Percentiles rank a stretch among this genome's conserved stretches.
phyloP scores from a whole-genome alignment of 2,797 vertebrate species.

The Phataginus tetradactyla region DNA sequence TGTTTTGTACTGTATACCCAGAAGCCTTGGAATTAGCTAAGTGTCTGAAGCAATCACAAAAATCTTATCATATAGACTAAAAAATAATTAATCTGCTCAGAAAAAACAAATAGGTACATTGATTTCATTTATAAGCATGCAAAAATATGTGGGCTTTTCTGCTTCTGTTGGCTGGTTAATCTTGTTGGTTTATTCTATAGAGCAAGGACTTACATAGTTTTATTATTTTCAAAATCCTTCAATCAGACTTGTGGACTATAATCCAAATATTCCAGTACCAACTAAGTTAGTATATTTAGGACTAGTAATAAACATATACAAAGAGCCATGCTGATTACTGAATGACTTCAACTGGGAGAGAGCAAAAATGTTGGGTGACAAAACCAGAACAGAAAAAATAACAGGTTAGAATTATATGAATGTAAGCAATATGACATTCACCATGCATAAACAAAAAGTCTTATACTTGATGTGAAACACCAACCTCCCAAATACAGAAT shows the following conservation, averaged over 20 bases:
- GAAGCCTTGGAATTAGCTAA: conserved; percentile 71
- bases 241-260: neutral
- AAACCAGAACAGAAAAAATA: conserved; percentile 1
- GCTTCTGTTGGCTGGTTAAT: neutral
- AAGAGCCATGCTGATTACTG: neutral
- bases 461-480: neutral
- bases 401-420: neutral
- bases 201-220: neutral
- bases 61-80: conserved; percentile 10
- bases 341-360: neutral
- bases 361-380: neutral
- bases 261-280: neutral
- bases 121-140: neutral
- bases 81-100: neutral
- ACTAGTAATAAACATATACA: neutral
- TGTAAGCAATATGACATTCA: conserved; percentile 23
- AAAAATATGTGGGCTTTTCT: neutral
- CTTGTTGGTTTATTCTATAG: conserved; percentile 27
- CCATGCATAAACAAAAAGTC: neutral
- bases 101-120: neutral
- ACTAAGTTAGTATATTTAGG: neutral
- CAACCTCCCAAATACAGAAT: neutral
- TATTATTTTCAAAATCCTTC: neutral
- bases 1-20: neutral
- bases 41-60: conserved; percentile 66